Base-by-base conservation (phyloP, 1,140 invertebrate species). In the Zophobas atratus region DNA sequence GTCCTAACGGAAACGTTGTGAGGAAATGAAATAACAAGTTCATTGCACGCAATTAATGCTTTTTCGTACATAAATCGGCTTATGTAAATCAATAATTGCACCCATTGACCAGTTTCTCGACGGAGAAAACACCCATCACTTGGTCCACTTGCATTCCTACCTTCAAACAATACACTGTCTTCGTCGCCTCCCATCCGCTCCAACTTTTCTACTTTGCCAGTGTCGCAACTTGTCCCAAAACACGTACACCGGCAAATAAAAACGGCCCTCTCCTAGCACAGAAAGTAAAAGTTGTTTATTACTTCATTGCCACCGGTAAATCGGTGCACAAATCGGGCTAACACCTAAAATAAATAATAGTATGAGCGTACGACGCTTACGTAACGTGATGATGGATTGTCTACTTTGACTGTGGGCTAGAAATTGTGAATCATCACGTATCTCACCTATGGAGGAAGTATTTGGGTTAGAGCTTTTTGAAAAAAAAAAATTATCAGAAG, bases 241-340 rank as follows among this genome's bases (percentile, higher is more conserved):
- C 60, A 67, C 60, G 60, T 67, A 41, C 60, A 43, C n/a, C 39
- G 39, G 32, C 60, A 67, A 32, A 5, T 32, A 67, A 43, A 41
- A 53, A 73, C 55, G 49, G 71, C 49, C 71, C 49, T 73, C 71
- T 55, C 55, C 36, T 41, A 48, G 38, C 70, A 51, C 56, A 73
- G 71, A 73, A 73, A 73, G 71, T 73, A 73, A 73, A 73, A 73
- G 71, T 73, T 73, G 71, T 73, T 49, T 53, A 56, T 73, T 73
- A 73, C 71, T 73, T 73, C 71, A 73, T 73, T 73, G 71, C 71
- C 71, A 73, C 55, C 55, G 60, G 60, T 67, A 67, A 67, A 67
- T 67, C 60, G 60, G 33, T 67, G 43, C 60, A 67, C 60, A 67
- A 67, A 67, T 67, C 43, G 39, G 60, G 60, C 60, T 67, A 67